A percentile compares a stretch with the other conserved stretches of the same genome.
Evolutionary conservation across 1,140 invertebrate genomes (phyloP).

Genomic region (Capitella teleta): DNA sequence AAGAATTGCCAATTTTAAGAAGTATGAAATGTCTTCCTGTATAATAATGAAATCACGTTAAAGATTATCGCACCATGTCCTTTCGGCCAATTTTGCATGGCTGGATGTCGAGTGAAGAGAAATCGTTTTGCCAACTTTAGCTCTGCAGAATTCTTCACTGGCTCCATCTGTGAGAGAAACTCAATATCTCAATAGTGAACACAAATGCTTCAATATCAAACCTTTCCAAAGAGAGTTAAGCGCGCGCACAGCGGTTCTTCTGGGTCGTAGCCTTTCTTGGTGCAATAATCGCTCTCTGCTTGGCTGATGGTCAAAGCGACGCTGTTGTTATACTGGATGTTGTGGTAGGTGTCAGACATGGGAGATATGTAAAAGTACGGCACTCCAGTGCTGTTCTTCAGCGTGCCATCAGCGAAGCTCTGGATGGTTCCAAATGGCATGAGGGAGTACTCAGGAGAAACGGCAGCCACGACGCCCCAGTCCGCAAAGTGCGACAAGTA

Average conservation of each 20-base stretch:
- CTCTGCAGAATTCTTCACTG: conserved; percentile 51
- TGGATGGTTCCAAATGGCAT: conserved; percentile 62
- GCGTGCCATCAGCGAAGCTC: conserved; percentile 59
- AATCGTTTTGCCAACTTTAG: conserved; percentile 51
- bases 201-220: conserved; percentile 23
- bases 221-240: conserved; percentile 58
- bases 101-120: conserved; percentile 59
- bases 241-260: conserved; percentile 70
- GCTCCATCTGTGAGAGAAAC: neutral
- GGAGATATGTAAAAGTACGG: conserved; percentile 67
- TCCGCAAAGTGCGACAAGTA: conserved; percentile 50
- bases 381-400: conserved; percentile 56
- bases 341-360: conserved; percentile 60
- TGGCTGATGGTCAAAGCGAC: conserved; percentile 56
- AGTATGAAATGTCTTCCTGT: too few species aligned
- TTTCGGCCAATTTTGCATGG: conserved; percentile 51
- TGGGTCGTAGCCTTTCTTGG: conserved; percentile 53
- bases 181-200: neutral
- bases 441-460: conserved; percentile 52
- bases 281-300: conserved; percentile 57
- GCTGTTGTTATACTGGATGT: conserved; percentile 56
- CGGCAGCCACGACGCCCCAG: conserved; percentile 62
- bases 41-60: neutral
- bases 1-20: too few species aligned
- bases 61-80: conserved; percentile 43